A percentile compares a stretch with the other conserved stretches of the same genome.
Evolutionary conservation across 64 coral and sea anemone genomes (phyloP).

Genomic region (Acropora tenuis): DNA sequence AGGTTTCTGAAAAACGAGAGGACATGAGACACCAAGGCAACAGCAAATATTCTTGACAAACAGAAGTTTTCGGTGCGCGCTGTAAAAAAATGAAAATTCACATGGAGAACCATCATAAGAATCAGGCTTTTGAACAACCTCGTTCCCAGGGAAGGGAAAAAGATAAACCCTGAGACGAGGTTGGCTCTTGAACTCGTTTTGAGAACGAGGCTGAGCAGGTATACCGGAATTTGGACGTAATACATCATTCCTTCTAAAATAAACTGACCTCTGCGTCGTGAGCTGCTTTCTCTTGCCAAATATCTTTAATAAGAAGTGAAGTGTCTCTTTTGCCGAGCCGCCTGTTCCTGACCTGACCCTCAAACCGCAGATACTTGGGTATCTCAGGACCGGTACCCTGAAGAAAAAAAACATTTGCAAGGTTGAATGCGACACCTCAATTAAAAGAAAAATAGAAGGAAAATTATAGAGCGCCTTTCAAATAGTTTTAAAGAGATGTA

Average conservation of each 20-base stretch:
- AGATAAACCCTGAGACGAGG: no score
- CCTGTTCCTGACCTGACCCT: constrained; percentile 93
- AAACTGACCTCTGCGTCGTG: constrained; percentile 84
- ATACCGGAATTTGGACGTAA: no score
- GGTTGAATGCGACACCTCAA: not conserved
- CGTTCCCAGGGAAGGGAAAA: no score
- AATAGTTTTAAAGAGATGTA: no score
- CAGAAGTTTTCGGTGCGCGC: no score
- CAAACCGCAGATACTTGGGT: constrained; percentile 79
- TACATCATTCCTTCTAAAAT: no score
- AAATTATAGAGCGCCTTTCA: no score
- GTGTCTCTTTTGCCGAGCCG: constrained; percentile 92
- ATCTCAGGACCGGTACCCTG: constrained; percentile 92
- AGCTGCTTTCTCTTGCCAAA: constrained; percentile 96
- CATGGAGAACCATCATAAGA: no score
- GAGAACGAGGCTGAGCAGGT: no score
- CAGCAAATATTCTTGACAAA: not conserved
- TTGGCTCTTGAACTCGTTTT: no score
- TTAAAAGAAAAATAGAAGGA: not conserved
- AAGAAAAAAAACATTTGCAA: constrained; percentile 14
- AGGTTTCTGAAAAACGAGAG: constrained; percentile 66
- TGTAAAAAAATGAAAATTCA: no score
- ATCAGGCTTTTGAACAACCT: no score
- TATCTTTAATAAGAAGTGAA: constrained; percentile 94
- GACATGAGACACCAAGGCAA: not conserved